phyloP scores from a whole-genome alignment of 2,888 invertebrate genomes.

The Norana najaformis region DNA sequence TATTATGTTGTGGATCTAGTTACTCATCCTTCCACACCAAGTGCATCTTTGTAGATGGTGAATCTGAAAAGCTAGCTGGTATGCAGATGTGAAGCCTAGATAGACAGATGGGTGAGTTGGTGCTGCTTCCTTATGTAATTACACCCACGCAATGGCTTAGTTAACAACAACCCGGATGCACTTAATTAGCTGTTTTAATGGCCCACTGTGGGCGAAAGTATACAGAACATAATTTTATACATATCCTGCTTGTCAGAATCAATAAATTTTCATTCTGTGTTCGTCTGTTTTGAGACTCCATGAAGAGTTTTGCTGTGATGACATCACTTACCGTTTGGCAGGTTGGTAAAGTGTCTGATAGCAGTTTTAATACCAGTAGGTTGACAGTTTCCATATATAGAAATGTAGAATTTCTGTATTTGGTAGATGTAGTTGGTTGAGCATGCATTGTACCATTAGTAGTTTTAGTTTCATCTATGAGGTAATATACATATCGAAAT shows the following conservation, averaged over 20 bases:
- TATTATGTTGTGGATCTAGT: not conserved
- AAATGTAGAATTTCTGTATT: not conserved
- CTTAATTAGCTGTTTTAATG: not conserved
- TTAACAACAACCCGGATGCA: not conserved
- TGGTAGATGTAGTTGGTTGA: not conserved
- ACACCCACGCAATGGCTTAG: not conserved
- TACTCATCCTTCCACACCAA: not conserved
- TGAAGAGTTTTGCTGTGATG: not conserved
- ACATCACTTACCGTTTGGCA: not conserved
- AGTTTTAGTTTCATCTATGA: not conserved
- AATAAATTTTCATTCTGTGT: not conserved
- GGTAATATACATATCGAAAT: not conserved
- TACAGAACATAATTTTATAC: not conserved
- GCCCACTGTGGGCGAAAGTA: not conserved
- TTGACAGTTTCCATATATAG: too few relatives aligned
- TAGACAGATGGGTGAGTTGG: conserved; percentile 6
- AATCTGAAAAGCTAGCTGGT: not conserved
- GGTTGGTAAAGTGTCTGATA: not conserved
- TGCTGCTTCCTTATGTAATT: not conserved
- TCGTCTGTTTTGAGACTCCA: not conserved
- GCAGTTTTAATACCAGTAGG: not conserved
- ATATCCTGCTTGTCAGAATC: conserved; percentile 13
- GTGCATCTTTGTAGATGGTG: not conserved
- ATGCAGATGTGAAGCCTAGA: not conserved
- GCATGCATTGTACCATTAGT: too few relatives aligned